Evolutionary conservation across 2,113 vertebrate genomes (phyloP).

Genomic region (Dasyprocta punctata): DNA sequence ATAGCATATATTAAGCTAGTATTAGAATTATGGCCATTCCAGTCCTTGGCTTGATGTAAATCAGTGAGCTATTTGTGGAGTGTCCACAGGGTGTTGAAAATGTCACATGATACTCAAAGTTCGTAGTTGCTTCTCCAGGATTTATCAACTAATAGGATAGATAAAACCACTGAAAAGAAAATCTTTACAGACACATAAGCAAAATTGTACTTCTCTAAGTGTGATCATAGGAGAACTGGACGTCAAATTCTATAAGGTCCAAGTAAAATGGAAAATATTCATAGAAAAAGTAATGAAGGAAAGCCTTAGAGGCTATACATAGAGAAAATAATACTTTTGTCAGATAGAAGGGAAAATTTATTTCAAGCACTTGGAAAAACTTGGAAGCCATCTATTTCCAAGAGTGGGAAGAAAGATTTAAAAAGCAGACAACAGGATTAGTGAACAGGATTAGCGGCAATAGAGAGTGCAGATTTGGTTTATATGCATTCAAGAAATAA

Average conservation of each 20-base stretch:
- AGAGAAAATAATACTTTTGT: constrained; percentile 3
- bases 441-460: neutral
- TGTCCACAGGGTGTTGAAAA: neutral
- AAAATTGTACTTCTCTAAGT: neutral
- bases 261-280: neutral
- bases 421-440: constrained; percentile 22
- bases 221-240: neutral
- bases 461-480: neutral
- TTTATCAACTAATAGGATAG: constrained; percentile 19
- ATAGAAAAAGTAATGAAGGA: constrained; percentile 8
- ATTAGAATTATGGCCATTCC: neutral
- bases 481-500: constrained; percentile 35
- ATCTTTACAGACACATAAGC: neutral
- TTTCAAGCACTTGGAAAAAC: neutral
- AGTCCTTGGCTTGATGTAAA: neutral
- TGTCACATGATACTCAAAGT: neutral
- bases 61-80: neutral
- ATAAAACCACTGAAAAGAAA: constrained; percentile 23
- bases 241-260: neutral
- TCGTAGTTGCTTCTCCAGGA: neutral
- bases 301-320: neutral
- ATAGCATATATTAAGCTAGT: neutral
- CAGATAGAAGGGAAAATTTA: neutral
- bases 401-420: neutral
- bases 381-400: constrained; percentile 35